Evolutionary conservation across 2,888 invertebrate species (phyloP), one percentile per base, ranked within the genome.

Genomic region (Malthinus seriepunctatus): DNA sequence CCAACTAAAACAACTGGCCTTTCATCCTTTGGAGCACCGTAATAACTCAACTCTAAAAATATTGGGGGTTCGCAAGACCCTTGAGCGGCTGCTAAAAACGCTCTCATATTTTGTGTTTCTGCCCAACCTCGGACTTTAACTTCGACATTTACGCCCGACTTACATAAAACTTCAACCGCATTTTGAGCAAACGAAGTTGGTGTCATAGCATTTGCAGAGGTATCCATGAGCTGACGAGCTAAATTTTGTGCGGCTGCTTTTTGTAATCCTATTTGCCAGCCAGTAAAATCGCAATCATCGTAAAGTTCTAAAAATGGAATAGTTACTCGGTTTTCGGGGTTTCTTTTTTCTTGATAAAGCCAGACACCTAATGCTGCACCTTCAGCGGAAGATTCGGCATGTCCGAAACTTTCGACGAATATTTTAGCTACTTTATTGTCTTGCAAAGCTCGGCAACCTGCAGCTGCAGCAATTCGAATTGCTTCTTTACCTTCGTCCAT

Each of bases 161-260:
- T 78, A 64, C 80, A 79, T 10, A 82, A 66, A n/a, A 80, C 79
- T 63, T 86, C 84, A 0, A 84, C 83, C 0, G 87, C 86, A 64
- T 86, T 83, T 76, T 90, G 86, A 1, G 90, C 88, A 74, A 93
- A 93, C 2, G 84, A 81, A 0, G 88, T 89, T 0, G 93, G 93
- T 2, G 91, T 92, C 74, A 93, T 82, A 54, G 86, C 71, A 74
- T 93, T 93, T 1, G 92, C 86, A 0, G 93, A 92, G 71, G 88
- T 86, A 76, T 93, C 93, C 82, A 89, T 90, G 8, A 93, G 77
- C 65, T 83, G 85, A 4, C 92, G 80, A 0, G 91, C 88, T 55
- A 92, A 79, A 77, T 93, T 93, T 77, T 94, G 93, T 0, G 89
- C 88, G 56, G 89, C 87, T 0, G 90, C 92, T 71, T 90, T 86